A percentile compares a stretch with the other conserved stretches of the same genome.
Conservation (phyloP, 2,113 vertebrate genomes). For the crab-eating macaque (Macaca fascicularis) region DNA sequence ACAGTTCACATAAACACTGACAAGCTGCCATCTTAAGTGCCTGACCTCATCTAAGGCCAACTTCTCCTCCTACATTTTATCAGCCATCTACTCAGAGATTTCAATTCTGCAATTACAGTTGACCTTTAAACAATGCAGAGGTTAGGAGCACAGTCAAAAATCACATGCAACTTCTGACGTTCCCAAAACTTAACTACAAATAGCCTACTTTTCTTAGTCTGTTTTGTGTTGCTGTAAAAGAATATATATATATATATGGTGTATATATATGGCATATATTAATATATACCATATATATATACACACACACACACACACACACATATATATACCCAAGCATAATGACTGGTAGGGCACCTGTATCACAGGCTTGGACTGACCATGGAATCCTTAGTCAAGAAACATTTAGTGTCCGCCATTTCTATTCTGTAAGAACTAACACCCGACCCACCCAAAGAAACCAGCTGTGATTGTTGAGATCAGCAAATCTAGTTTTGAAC, state of each 20-base stretch:
- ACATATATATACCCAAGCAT: fast-evolving
- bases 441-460: neutral
- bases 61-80: neutral
- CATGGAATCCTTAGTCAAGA: neutral
- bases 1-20: neutral
- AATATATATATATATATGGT: no score
- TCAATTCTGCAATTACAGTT: neutral
- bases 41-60: neutral
- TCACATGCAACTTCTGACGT: no score
- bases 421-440: neutral
- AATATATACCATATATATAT: no score
- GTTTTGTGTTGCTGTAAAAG: no score
- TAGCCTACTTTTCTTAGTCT: no score
- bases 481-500: neutral
- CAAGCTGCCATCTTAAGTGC: neutral
- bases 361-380: neutral
- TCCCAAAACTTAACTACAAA: no score
- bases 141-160: no score
- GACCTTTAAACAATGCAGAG: no score
- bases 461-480: neutral
- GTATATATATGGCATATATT: no score
- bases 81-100: neutral
- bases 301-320: no score
- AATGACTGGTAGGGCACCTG: neutral
- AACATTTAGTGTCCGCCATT: neutral